These are phyloP conservation scores for Arion vulgaris DNA, from an alignment of 1,140 invertebrate species.

Conservation along the genomic window DNA sequence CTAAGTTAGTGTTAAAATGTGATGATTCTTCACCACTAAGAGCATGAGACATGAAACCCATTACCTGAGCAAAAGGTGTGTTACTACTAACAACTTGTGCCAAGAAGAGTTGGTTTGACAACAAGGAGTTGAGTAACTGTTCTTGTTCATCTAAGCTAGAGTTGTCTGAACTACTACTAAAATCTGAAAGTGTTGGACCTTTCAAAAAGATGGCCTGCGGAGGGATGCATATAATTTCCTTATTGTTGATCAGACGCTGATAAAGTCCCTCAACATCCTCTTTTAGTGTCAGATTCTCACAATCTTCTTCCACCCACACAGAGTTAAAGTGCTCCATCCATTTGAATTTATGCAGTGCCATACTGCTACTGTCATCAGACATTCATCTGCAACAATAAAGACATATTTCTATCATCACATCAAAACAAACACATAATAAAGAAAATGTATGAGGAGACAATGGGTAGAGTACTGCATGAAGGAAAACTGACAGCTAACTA, in stretches of 20 bases:
- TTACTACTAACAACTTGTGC: slow-evolving; percentile 76
- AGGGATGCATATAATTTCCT: slow-evolving; percentile 72
- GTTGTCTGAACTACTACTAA: slow-evolving; percentile 72
- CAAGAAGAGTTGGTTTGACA: slow-evolving; percentile 76
- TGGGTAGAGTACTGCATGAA: too few species aligned
- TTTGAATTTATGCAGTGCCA: slow-evolving; percentile 64
- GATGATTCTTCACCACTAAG: too few species aligned
- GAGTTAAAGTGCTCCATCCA: slow-evolving; percentile 77
- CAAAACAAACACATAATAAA: too few species aligned
- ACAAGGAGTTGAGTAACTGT: slow-evolving; percentile 74
- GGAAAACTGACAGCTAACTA: too few species aligned
- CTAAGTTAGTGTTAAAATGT: too few species aligned
- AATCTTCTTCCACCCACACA: slow-evolving; percentile 77
- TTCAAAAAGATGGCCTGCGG: slow-evolving; percentile 72
- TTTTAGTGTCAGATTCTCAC: slow-evolving; percentile 75
- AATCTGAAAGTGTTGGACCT: slow-evolving; percentile 72
- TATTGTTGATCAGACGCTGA: slow-evolving; percentile 76
- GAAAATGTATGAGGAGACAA: too few species aligned
- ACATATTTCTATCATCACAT: too few species aligned
- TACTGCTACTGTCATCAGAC: too few species aligned
- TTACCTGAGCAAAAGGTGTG: slow-evolving; percentile 75
- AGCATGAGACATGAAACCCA: slow-evolving; percentile 36
- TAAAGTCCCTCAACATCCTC: slow-evolving; percentile 76
- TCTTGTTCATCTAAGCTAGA: slow-evolving; percentile 74
- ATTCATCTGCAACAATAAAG: too few species aligned